These are phyloP conservation scores for Phyllostomus hastatus DNA, from an alignment of 2,113 vertebrate genomes.

Conservation along the genomic window DNA sequence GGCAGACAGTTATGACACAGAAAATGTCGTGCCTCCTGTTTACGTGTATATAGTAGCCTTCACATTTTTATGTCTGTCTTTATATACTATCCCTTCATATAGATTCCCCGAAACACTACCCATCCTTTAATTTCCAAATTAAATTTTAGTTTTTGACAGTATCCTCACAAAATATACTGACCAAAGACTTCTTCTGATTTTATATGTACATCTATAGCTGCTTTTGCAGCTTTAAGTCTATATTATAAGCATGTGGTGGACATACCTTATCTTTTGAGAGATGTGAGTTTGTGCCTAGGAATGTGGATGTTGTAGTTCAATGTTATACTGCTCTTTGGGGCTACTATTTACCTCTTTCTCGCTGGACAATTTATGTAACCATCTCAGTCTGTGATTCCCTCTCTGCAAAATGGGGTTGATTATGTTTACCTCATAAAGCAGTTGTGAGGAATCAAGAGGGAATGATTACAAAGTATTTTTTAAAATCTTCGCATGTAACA, in stretches of 20 bases:
- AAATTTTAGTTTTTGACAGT: not conserved
- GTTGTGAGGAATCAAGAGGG: not conserved
- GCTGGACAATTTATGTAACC: not conserved
- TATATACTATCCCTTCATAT: not conserved
- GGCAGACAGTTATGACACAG: not conserved
- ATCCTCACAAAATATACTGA: not conserved
- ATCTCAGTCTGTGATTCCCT: not conserved
- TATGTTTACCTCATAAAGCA: not conserved
- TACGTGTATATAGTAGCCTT: not conserved
- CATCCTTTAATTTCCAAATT: not conserved
- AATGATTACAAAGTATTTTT: not conserved
- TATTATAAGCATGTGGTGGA: not conserved
- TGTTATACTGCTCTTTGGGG: not conserved
- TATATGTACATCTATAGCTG: not conserved
- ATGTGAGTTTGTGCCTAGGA: not conserved
- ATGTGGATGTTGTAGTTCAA: not conserved
- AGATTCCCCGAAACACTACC: not conserved
- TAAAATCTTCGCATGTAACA: not conserved
- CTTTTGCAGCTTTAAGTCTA: not conserved
- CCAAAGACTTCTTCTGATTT: not conserved
- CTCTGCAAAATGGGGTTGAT: constrained; percentile 5
- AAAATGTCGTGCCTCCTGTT: not conserved
- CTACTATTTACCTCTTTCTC: not conserved
- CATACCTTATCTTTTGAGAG: not conserved
- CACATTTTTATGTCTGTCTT: not conserved